Conservation (phyloP, 1,140 invertebrate genomes). For the Pantala flavescens region DNA sequence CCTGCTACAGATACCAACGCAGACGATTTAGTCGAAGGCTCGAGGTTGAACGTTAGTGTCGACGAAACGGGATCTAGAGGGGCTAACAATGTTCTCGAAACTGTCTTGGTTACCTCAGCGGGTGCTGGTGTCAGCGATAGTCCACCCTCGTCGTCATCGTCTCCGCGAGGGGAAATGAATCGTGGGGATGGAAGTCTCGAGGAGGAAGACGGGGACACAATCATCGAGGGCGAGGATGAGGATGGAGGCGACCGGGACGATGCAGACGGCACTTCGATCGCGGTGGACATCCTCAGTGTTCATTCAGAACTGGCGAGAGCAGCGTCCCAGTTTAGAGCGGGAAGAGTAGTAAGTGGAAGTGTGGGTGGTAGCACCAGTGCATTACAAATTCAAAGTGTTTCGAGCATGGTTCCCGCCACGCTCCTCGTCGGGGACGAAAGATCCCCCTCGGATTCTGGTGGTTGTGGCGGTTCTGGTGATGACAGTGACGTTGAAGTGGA, state of each 20-base stretch:
- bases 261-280: conserved; percentile 24
- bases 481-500: conserved; percentile 40
- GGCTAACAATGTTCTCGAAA: neutral
- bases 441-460: conserved; percentile 36
- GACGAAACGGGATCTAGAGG: neutral
- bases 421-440: conserved; percentile 39
- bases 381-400: conserved; percentile 36
- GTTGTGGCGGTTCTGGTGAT: conserved; percentile 38
- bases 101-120: neutral
- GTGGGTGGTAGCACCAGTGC: neutral
- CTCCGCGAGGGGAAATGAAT: neutral
- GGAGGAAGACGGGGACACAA: neutral
- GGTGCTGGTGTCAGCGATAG: neutral
- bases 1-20: conserved; percentile 12
- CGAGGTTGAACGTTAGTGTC: neutral
- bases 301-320: conserved; percentile 30
- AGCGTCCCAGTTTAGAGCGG: neutral
- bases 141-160: neutral
- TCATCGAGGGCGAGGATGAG: neutral
- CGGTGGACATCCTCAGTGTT: conserved; percentile 39
- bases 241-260: neutral
- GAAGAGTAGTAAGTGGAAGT: neutral
- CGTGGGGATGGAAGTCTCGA: neutral
- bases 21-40: neutral
- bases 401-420: conserved; percentile 37